Percentiles rank a stretch among this genome's conserved stretches.
Evolutionary conservation across 1,140 invertebrate species (phyloP).

Genomic region (Penaeus japonicus): DNA sequence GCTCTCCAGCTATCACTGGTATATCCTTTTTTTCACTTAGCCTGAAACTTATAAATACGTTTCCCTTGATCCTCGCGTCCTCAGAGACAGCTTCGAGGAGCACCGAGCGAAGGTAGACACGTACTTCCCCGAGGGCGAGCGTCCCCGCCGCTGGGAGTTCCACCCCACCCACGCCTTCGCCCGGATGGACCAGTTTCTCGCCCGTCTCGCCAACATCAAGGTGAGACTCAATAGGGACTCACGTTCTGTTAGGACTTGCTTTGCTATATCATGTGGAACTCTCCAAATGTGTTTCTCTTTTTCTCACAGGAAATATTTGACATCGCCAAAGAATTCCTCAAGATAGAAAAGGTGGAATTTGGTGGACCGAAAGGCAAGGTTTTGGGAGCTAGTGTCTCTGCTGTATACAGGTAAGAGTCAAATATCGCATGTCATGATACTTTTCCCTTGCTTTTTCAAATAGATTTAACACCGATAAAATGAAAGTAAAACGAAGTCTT

Average conservation of each 20-base stretch:
- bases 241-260: no score
- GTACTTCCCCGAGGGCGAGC: constrained; percentile 71
- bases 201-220: constrained; percentile 82
- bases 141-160: constrained; percentile 84
- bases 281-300: not conserved
- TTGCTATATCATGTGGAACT: not conserved
- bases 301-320: constrained; percentile 83
- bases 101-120: constrained; percentile 75
- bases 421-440: constrained; percentile 63
- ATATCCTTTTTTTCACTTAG: no score
- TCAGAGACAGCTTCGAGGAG: constrained; percentile 71
- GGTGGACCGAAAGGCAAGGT: constrained; percentile 88
- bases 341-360: constrained; percentile 94
- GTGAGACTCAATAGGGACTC: constrained; percentile 62
- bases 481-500: no score
- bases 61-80: constrained; percentile 62
- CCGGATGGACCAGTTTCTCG: constrained; percentile 83
- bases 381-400: constrained; percentile 75
- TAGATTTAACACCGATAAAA: no score
- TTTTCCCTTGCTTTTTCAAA: no score
- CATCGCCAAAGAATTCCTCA: constrained; percentile 90
- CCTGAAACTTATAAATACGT: no score
- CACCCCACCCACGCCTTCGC: constrained; percentile 83
- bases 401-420: constrained; percentile 58
- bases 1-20: no score